Evolutionary conservation across 2,113 vertebrate genomes (phyloP), one percentile per base, ranked within the genome.

Genomic region (Pimephales promelas): DNA sequence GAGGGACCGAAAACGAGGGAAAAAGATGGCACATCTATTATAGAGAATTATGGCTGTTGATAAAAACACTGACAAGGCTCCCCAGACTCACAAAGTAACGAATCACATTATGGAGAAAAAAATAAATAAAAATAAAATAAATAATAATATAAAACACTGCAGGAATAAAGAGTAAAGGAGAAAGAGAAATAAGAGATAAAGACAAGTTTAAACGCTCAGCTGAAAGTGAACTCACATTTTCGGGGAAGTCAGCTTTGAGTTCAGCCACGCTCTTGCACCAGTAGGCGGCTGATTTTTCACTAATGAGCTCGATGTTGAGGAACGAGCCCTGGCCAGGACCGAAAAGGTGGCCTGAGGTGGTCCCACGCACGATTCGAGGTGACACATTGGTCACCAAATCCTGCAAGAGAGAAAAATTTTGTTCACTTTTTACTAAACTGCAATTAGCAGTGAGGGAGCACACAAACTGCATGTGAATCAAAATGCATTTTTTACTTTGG

Each of bases 311-410:
- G 13, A 98, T 97, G 90, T 98, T 98, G 52, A 99, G 92, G 86
- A 98, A 98, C 31, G 97, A 96, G 85, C 96, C 94, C 88, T 96
- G 95, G 61, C 95, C 96, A 0, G 97, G 97, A 73, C 97, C 97
- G 0, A 91, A 97, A 26, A 95, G 0, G 24, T 94, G 93, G n/a
- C 97, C 95, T 2, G 96, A 97, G 64, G 97, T 98, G 79, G 92
- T 95, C 16, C 97, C 97, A 84, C 97, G 95, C 73, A 97, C 92
- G 77, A 99, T 98, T 88, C 97, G 94, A 0, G 96, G 97, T 47
- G 97, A 98, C 87, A 99, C 96, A 5, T 98, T 98, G 45, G 97
- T 99, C 88, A 98, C 95, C 61, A 97, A 94, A 84, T 98, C 97
- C 97, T 98, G 92, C 79, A 64, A 31, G 31, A 70, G 49, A 86